Evolutionary conservation across 2,797 vertebrate genomes (phyloP).

Genomic region (Chelidonichthys spinosus): DNA sequence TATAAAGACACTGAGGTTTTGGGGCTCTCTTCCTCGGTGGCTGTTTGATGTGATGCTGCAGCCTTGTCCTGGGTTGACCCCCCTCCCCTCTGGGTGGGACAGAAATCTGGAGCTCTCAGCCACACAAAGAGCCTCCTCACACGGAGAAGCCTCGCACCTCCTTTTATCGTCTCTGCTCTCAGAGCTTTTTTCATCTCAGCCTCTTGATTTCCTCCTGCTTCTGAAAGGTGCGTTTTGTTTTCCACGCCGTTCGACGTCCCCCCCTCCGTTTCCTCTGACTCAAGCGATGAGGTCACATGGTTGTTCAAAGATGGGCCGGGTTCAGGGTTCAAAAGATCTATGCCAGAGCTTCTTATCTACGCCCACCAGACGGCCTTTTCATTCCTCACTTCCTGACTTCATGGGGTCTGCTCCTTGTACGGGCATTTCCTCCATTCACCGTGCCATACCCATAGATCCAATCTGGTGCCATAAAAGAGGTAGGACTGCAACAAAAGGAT

Average conservation of each 20-base stretch:
- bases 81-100: slow-evolving; percentile 24
- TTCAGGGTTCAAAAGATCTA: slow-evolving; percentile 71
- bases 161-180: slow-evolving; percentile 41
- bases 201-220: slow-evolving; percentile 32
- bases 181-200: slow-evolving; percentile 46
- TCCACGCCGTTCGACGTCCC: neutral
- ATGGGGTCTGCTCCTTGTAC: slow-evolving; percentile 58
- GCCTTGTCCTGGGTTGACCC: slow-evolving; percentile 74
- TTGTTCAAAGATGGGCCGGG: slow-evolving; percentile 58
- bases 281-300: slow-evolving; percentile 53
- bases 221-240: slow-evolving; percentile 67
- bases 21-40: slow-evolving; percentile 40
- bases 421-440: slow-evolving; percentile 58
- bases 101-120: slow-evolving; percentile 51
- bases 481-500: slow-evolving; percentile 36
- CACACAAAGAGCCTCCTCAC: slow-evolving; percentile 70
- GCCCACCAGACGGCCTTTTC: slow-evolving; percentile 63
- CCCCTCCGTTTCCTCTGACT: slow-evolving; percentile 46
- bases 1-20: slow-evolving; percentile 73
- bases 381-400: slow-evolving; percentile 63
- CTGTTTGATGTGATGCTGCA: slow-evolving; percentile 59
- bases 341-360: slow-evolving; percentile 65
- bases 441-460: slow-evolving; percentile 40
- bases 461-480: slow-evolving; percentile 55
- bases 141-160: slow-evolving; percentile 27